Conservation (phyloP, 1,140 invertebrate species). For the Aphelinus certus region DNA sequence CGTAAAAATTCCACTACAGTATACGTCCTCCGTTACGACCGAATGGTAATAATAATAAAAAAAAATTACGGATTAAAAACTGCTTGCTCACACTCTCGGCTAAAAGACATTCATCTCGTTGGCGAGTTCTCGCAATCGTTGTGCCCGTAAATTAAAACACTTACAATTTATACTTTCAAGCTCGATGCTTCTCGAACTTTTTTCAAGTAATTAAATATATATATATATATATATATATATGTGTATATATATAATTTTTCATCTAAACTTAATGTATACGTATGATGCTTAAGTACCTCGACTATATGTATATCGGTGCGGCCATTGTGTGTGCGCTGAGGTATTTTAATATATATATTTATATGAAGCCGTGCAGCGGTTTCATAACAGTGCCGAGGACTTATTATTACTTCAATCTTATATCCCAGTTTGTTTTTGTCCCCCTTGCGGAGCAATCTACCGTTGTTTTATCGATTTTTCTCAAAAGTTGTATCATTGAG, state of each 20-base stretch:
- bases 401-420: background rate
- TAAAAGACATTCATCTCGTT: background rate
- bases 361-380: conserved; percentile 22
- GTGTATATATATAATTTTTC: too few species aligned
- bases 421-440: background rate
- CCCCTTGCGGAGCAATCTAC: background rate
- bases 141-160: background rate
- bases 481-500: too few species aligned
- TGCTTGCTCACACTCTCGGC: too few species aligned
- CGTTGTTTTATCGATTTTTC: conserved; percentile 8
- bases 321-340: conserved; percentile 23
- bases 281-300: conserved; percentile 24
- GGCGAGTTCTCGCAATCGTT: conserved; percentile 13
- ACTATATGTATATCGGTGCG: conserved; percentile 19
- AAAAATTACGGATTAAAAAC: too few species aligned
- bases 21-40: too few species aligned
- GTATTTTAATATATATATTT: conserved; percentile 14
- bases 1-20: too few species aligned
- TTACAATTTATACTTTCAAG: conserved; percentile 23
- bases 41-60: conserved; percentile 4
- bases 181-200: background rate
- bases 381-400: conserved; percentile 19
- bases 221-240: conserved; percentile 29
- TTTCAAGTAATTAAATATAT: conserved; percentile 18
- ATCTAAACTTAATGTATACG: too few species aligned